Evolutionary conservation across 2,797 vertebrate species (phyloP).

Genomic region (Micromesistius poutassou): DNA sequence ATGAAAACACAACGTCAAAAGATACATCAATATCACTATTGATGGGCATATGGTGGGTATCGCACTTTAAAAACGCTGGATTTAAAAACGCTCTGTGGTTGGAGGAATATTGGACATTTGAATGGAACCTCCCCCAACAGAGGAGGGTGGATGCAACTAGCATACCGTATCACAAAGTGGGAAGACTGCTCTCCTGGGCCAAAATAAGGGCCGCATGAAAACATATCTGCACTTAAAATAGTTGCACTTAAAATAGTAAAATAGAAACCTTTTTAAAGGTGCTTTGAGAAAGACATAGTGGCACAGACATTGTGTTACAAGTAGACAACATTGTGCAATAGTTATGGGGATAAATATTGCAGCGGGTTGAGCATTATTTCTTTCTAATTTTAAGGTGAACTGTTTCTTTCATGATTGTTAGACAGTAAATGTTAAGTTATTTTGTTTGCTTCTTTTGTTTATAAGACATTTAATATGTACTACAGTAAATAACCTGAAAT

Average conservation of each 20-base stretch:
- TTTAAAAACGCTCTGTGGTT: not conserved
- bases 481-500: not conserved
- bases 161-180: no score
- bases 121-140: no score
- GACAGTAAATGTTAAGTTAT: not conserved
- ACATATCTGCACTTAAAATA: conserved; percentile 25
- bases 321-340: not conserved
- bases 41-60: not conserved
- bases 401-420: not conserved
- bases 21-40: not conserved
- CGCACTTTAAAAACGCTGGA: no score
- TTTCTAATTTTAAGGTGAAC: not conserved
- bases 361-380: not conserved
- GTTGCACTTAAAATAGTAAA: no score
- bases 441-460: not conserved
- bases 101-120: not conserved
- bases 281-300: not conserved
- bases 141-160: no score
- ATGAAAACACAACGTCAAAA: not conserved
- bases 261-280: not conserved
- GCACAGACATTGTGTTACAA: no score
- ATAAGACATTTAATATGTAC: not conserved
- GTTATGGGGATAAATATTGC: not conserved
- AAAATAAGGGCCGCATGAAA: conserved; percentile 42
- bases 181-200: conserved; percentile 24